Evolutionary conservation across 2,888 invertebrate species (phyloP).

Genomic region (Drosophila fungiperda): DNA sequence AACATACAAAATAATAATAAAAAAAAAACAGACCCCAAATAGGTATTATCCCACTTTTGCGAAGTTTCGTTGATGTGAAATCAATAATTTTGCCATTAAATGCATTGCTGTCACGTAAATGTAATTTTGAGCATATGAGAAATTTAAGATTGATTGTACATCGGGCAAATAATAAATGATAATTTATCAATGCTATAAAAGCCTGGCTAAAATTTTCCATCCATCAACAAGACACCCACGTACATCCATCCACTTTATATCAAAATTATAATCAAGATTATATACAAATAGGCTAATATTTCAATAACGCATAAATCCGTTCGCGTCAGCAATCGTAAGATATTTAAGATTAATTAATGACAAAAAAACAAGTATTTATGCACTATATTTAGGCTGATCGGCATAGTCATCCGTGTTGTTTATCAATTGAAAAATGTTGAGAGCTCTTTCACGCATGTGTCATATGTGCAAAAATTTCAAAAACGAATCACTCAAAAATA

Average conservation of each 20-base stretch:
- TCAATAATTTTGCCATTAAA: conserved; percentile 62
- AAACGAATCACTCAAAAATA: conserved; percentile 69
- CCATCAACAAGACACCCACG: conserved; percentile 3
- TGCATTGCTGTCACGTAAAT: conserved; percentile 44
- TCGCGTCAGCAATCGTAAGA: conserved; percentile 55
- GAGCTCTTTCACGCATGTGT: conserved; percentile 58
- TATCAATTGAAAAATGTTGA: conserved; percentile 56
- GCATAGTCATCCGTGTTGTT: conserved; percentile 45
- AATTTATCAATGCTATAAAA: not conserved
- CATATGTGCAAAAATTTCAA: conserved; percentile 78
- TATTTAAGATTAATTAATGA: conserved; percentile 58
- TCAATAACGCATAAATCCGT: conserved; percentile 52
- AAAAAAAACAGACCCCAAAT: conserved; percentile 6
- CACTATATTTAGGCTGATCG: conserved; percentile 53
- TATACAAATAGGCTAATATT: conserved; percentile 52
- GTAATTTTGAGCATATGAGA: conserved; percentile 5
- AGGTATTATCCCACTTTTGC: not conserved
- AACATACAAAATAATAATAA: not conserved
- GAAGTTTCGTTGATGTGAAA: conserved; percentile 54
- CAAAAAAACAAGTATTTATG: conserved; percentile 22
- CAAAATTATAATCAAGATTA: conserved; percentile 28
- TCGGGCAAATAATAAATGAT: conserved; percentile 7
- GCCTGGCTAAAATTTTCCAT: not conserved
- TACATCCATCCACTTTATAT: conserved; percentile 8
- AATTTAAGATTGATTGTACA: not conserved